These are phyloP conservation scores for Drosophila barbarae DNA, from an alignment of 2,888 invertebrate species.

Conservation along the genomic window DNA sequence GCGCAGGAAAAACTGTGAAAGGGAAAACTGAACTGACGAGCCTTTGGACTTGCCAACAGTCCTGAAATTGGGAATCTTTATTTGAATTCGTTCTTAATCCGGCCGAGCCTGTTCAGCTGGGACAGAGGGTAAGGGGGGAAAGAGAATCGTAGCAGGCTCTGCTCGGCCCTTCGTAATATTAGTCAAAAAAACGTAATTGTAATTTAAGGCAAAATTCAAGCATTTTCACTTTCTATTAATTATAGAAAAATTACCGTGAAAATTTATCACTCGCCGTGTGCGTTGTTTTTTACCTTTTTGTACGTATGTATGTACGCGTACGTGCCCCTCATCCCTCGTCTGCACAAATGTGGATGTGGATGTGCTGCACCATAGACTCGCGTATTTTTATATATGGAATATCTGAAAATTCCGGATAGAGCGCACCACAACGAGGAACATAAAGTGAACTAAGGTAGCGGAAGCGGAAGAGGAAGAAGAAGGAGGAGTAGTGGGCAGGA, in stretches of 20 bases:
- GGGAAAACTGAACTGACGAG: constrained; percentile 9
- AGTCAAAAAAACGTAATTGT: constrained; percentile 45
- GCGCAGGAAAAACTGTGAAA: constrained; percentile 11
- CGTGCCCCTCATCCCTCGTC: constrained; percentile 53
- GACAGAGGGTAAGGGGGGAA: constrained; percentile 1
- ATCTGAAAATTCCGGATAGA: constrained; percentile 35
- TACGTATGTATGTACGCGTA: constrained; percentile 53
- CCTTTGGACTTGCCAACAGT: constrained; percentile 3
- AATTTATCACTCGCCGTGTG: constrained; percentile 63
- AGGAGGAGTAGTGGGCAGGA: constrained; percentile 15
- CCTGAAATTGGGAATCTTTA: constrained; percentile 2
- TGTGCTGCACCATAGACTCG: constrained; percentile 35
- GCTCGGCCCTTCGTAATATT: constrained; percentile 47
- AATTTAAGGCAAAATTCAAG: constrained; percentile 59
- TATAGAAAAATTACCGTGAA: constrained; percentile 72
- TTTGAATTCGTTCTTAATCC: neutral
- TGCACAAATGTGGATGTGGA: constrained; percentile 54
- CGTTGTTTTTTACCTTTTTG: constrained; percentile 57
- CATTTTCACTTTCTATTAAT: constrained; percentile 57
- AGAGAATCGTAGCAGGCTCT: constrained; percentile 52
- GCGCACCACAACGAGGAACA: constrained; percentile 8
- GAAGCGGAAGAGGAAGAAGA: constrained; percentile 13
- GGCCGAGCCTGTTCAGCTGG: constrained; percentile 21
- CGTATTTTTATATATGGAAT: constrained; percentile 36
- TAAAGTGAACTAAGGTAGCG: constrained; percentile 8